phyloP scores from a whole-genome alignment of 2,888 invertebrate species.

The Papilio demoleus region DNA sequence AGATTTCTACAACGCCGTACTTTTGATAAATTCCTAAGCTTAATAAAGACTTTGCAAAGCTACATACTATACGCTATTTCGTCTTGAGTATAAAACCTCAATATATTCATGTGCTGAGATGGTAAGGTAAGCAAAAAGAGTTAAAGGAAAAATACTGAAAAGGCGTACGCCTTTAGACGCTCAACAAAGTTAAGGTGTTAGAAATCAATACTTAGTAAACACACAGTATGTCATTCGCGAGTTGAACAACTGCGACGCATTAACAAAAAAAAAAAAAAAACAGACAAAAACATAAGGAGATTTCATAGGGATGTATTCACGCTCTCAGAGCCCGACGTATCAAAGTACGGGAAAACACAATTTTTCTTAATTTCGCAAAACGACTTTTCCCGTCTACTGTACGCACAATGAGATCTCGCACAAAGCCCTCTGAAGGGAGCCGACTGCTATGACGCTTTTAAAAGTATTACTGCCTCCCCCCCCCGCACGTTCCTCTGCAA shows the following conservation, averaged over 20 bases:
- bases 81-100: too few relatives aligned
- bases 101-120: too few relatives aligned
- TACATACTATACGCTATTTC: too few relatives aligned
- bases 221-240: conserved; percentile 2
- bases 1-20: too few relatives aligned
- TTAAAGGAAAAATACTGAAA: neutral
- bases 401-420: conserved; percentile 68
- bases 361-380: conserved; percentile 46
- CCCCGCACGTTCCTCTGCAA: conserved; percentile 43
- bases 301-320: conserved; percentile 37
- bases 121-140: too few relatives aligned
- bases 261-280: conserved; percentile 37
- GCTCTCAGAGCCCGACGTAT: conserved; percentile 29
- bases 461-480: conserved; percentile 74
- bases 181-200: too few relatives aligned
- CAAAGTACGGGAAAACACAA: conserved; percentile 44
- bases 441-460: conserved; percentile 73
- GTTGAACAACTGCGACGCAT: neutral
- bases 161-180: too few relatives aligned
- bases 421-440: conserved; percentile 67
- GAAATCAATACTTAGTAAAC: neutral
- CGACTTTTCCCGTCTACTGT: conserved; percentile 61
- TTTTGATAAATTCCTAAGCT: too few relatives aligned
- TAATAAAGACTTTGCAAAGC: too few relatives aligned
- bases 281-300: conserved; percentile 38